A percentile compares a stretch with the other conserved stretches of the same genome.
Evolutionary conservation across 2,797 vertebrate genomes (phyloP).

Genomic region (Enteromius paludinosus): DNA sequence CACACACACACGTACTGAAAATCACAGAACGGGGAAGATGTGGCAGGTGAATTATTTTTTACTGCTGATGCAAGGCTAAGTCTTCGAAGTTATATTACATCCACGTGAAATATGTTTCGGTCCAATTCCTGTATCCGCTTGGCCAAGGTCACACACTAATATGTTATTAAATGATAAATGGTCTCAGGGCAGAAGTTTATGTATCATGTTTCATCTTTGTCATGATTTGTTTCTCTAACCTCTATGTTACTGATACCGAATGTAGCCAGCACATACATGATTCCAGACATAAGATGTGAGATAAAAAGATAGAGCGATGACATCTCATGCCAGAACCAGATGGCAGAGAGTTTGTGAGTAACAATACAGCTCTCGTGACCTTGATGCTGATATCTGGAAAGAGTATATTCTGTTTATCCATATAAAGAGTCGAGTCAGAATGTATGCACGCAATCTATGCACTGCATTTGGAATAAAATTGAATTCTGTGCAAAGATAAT

Average conservation of each 20-base stretch:
- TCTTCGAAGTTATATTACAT: slow-evolving; percentile 62
- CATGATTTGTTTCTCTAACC: slow-evolving; percentile 71
- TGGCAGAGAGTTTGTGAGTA: slow-evolving; percentile 35
- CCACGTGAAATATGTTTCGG: slow-evolving; percentile 61
- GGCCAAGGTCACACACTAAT: slow-evolving; percentile 71
- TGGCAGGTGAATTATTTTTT: slow-evolving; percentile 50
- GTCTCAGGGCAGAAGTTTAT: slow-evolving; percentile 63
- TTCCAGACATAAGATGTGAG: slow-evolving; percentile 69
- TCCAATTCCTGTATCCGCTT: slow-evolving; percentile 44
- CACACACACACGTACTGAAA: background rate
- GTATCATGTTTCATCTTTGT: slow-evolving; percentile 73
- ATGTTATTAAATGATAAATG: slow-evolving; percentile 71
- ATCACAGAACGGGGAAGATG: background rate
- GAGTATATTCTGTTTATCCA: background rate
- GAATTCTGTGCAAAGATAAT: slow-evolving; percentile 8
- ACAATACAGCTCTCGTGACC: slow-evolving; percentile 28
- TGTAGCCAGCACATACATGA: slow-evolving; percentile 57
- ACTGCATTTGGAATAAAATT: background rate
- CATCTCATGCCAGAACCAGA: slow-evolving; percentile 32
- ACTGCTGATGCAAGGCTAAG: slow-evolving; percentile 57
- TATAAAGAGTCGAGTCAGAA: background rate
- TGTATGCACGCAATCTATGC: background rate
- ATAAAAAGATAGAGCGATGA: slow-evolving; percentile 17
- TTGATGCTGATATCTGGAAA: slow-evolving; percentile 19
- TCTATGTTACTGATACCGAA: slow-evolving; percentile 76